phyloP scores from a whole-genome alignment of 2,113 vertebrate species.

The Ctenomys sociabilis region DNA sequence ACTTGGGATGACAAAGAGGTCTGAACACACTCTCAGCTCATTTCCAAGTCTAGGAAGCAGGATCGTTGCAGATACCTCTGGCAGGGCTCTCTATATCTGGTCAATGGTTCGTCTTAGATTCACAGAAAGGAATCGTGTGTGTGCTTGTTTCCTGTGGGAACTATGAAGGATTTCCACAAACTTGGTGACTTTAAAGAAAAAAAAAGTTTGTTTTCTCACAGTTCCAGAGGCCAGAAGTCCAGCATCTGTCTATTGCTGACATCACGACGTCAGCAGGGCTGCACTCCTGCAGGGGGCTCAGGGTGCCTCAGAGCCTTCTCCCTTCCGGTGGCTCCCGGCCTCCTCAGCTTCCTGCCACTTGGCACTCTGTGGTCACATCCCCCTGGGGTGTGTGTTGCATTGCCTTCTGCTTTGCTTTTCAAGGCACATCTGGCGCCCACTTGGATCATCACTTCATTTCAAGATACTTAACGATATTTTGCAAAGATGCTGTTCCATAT shows the following conservation, averaged over 20 bases:
- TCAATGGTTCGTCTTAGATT: neutral
- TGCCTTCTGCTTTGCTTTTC: neutral
- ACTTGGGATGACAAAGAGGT: neutral
- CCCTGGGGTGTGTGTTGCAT: neutral
- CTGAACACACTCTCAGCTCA: neutral
- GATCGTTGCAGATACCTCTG: neutral
- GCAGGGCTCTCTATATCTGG: neutral
- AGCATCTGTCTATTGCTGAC: neutral
- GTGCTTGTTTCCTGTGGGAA: neutral
- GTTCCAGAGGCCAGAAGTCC: neutral
- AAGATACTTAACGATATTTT: neutral
- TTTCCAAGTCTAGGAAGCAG: neutral
- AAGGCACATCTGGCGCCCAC: neutral
- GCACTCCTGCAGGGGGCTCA: neutral
- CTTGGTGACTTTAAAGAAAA: neutral
- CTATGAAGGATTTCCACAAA: neutral
- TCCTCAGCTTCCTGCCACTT: neutral
- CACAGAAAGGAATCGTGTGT: neutral
- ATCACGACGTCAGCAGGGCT: neutral
- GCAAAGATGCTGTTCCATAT: neutral
- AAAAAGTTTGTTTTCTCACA: neutral
- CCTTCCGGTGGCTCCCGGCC: fast-evolving
- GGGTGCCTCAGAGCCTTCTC: neutral
- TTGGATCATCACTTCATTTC: neutral
- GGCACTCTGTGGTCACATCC: neutral